Base-by-base conservation (phyloP, 2,797 vertebrate species). In the Zenarchopterus dispar region DNA sequence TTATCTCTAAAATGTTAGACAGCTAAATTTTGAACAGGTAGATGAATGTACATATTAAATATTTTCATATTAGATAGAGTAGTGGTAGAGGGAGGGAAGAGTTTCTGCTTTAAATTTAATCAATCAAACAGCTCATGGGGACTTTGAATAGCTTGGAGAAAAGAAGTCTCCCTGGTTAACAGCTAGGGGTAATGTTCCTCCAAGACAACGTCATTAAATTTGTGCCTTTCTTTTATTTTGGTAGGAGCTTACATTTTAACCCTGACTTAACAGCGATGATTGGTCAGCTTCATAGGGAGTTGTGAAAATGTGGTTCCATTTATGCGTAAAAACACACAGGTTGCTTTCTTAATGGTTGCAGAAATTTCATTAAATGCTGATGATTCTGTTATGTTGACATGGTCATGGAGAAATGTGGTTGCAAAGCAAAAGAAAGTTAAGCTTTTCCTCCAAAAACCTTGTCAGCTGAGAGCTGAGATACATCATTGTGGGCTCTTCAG, bases 131-230 rank as follows among this genome's bases (percentile, higher is more conserved):
- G 21, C 71, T 71, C 70, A 52, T 2, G 60, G 77, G 77, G 77
- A 77, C 52, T 10, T 81, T 70, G 66, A 39, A 50, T 56, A 61
- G 67, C 56, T 57, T 21, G 43, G 65, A 64, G 44, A 49, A 77
- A 78, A 78, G 82, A 68, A 81, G 68, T 88, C 81, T 76, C 74
- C 51, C 51, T 36, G 77, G 70, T 77, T 56, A 78, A 82, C 82
- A 83, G 81, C 21, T 42, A 86, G 84, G 69, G 84, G 79, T 73
- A 52, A 48, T 76, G 68, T 69, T 84, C 60, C 69, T 78, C 60
- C 62, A 56, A 77, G 71, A 56, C 56, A 31, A 41, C 56, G 62
- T 61, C 36, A 72, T 82, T 63, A 76, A 36, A 66, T n/a, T 65
- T 57, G 43, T 17, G 17, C 48, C 18, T 62, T 65, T 53, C 43